A percentile compares a stretch with the other conserved stretches of the same genome.
Evolutionary conservation across 1,140 invertebrate species (phyloP).

Genomic region (Brachionus rubens): DNA sequence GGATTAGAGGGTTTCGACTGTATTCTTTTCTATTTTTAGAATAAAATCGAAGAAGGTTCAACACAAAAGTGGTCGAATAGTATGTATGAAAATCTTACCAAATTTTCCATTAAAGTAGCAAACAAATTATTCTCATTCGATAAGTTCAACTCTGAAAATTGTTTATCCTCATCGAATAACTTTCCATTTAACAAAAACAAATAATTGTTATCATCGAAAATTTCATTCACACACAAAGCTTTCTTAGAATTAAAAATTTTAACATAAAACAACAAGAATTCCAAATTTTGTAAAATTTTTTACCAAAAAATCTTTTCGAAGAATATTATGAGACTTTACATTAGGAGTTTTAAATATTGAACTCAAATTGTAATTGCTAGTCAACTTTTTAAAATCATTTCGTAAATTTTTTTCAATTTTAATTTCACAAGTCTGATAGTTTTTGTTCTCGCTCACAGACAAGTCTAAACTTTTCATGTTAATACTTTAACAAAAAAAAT

Average conservation of each 20-base stretch:
- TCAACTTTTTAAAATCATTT: background rate
- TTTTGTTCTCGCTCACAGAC: background rate
- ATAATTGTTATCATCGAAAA: conserved; percentile 26
- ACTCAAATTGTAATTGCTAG: background rate
- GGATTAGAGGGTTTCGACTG: too few species aligned
- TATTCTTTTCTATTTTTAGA: too few species aligned
- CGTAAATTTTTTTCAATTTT: conserved; percentile 9
- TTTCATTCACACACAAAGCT: background rate
- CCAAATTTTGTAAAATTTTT: too few species aligned
- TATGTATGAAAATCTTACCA: background rate
- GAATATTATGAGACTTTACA: conserved; percentile 27
- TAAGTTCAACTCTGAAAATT: background rate
- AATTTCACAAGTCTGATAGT: conserved; percentile 22
- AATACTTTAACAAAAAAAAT: background rate
- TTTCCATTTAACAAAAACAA: background rate
- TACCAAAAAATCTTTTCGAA: conserved; percentile 41
- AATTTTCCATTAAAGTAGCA: conserved; percentile 28
- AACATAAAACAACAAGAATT: too few species aligned
- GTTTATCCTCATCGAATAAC: conserved; percentile 20
- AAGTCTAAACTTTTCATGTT: conserved; percentile 40
- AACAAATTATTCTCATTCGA: background rate
- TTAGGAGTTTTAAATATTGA: conserved; percentile 34
- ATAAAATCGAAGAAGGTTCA: too few species aligned
- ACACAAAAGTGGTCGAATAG: too few species aligned
- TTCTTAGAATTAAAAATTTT: conserved; percentile 4